phyloP scores from a whole-genome alignment of 2,888 invertebrate genomes.

The Campaea margaritaria region DNA sequence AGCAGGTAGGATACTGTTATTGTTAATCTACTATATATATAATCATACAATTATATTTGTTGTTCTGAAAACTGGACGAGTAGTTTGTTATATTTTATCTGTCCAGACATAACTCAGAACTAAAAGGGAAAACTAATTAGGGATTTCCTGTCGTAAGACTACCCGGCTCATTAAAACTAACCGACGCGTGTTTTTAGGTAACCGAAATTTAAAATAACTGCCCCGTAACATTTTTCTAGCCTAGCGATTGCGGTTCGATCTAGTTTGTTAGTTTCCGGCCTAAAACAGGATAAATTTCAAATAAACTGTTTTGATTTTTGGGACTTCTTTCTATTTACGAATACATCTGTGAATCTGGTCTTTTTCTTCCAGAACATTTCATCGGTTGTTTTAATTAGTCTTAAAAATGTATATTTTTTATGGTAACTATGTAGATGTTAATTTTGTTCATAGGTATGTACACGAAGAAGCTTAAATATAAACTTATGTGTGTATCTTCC shows the following conservation, averaged over 20 bases:
- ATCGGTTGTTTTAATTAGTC: too few relatives aligned
- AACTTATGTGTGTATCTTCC: too few relatives aligned
- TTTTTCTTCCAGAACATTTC: too few relatives aligned
- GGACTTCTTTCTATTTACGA: neutral
- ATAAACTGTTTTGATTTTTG: neutral
- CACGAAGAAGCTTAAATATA: too few relatives aligned
- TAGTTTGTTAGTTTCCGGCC: conserved; percentile 5
- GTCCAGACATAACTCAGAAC: neutral
- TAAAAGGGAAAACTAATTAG: conserved; percentile 17
- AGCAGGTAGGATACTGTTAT: too few relatives aligned
- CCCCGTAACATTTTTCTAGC: conserved; percentile 2
- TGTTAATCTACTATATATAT: too few relatives aligned
- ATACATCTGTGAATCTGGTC: too few relatives aligned
- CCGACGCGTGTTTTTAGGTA: conserved; percentile 18
- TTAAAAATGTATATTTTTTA: too few relatives aligned
- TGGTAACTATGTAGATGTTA: too few relatives aligned
- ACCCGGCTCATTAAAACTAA: conserved; percentile 13
- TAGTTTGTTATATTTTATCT: neutral
- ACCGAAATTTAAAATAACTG: conserved; percentile 21
- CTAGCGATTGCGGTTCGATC: conserved; percentile 1
- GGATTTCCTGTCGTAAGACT: conserved; percentile 19
- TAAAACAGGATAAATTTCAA: neutral
- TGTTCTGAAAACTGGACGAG: neutral
- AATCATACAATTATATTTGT: too few relatives aligned
- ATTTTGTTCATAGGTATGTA: too few relatives aligned